These are phyloP conservation scores for Neoitamus cyanurus DNA, from an alignment of 2,888 invertebrate genomes.

Conservation along the genomic window DNA sequence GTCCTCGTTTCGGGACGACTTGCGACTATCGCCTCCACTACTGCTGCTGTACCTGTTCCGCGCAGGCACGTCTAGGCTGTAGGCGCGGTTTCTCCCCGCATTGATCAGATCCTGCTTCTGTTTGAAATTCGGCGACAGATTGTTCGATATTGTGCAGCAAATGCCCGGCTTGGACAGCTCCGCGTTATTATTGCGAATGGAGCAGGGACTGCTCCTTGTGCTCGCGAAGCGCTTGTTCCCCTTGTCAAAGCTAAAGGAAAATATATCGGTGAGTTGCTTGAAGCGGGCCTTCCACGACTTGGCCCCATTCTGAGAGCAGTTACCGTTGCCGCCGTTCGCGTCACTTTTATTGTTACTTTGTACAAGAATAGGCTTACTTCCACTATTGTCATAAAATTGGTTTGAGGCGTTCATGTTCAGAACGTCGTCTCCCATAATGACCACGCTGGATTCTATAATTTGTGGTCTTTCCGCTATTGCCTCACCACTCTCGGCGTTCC, in stretches of 20 bases:
- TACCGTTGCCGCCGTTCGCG: slow-evolving; percentile 49
- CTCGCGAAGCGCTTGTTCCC: slow-evolving; percentile 62
- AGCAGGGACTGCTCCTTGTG: slow-evolving; percentile 63
- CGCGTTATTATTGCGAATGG: slow-evolving; percentile 60
- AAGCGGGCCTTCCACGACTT: slow-evolving; percentile 64
- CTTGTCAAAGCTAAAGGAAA: slow-evolving; percentile 65
- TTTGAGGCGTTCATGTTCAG: slow-evolving; percentile 54
- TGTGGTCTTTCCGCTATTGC: slow-evolving; percentile 49
- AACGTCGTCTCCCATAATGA: slow-evolving; percentile 54
- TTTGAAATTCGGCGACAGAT: slow-evolving; percentile 58
- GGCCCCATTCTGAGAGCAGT: slow-evolving; percentile 53
- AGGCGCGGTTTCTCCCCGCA: slow-evolving; percentile 62
- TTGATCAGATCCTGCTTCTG: slow-evolving; percentile 57
- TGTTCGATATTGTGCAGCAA: slow-evolving; percentile 65
- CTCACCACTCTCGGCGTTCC: slow-evolving; percentile 58
- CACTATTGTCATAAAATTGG: slow-evolving; percentile 2
- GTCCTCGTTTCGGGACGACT: slow-evolving; percentile 62
- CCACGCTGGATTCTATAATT: slow-evolving; percentile 52
- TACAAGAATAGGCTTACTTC: background rate
- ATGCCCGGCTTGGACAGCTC: slow-evolving; percentile 51
- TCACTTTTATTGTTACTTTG: slow-evolving; percentile 11
- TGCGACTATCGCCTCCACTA: slow-evolving; percentile 63
- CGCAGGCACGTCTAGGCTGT: slow-evolving; percentile 64
- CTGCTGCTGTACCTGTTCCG: slow-evolving; percentile 62
- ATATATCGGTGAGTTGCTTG: slow-evolving; percentile 65